phyloP scores from a whole-genome alignment of 2,113 vertebrate species.

The Shinisaurus crocodilurus region DNA sequence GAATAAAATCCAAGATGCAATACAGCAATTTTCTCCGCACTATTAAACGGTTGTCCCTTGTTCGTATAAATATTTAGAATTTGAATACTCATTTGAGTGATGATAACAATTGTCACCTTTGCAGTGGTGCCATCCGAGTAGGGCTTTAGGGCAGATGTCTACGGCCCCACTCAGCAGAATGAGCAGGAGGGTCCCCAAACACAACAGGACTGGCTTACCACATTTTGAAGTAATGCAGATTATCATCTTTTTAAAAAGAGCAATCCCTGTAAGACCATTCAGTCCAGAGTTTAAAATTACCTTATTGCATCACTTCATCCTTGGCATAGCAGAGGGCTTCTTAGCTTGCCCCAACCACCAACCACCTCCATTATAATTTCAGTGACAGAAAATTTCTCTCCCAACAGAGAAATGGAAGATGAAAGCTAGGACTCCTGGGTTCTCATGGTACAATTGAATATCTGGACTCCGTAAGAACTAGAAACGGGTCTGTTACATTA shows the following conservation, averaged over 20 bases:
- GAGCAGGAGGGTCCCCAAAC: too few relatives aligned
- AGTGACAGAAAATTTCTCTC: neutral
- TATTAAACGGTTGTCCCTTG: neutral
- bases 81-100: neutral
- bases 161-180: too few relatives aligned
- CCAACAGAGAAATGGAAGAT: neutral
- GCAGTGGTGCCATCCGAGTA: too few relatives aligned
- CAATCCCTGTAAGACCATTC: neutral
- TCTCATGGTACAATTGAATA: neutral
- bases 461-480: neutral
- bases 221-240: too few relatives aligned
- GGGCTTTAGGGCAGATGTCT: neutral
- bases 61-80: neutral
- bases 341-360: neutral
- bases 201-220: too few relatives aligned
- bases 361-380: neutral
- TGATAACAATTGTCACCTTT: neutral
- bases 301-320: neutral
- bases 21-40: too few relatives aligned
- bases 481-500: neutral
- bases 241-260: too few relatives aligned
- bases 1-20: neutral
- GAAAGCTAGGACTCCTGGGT: neutral
- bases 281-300: neutral
- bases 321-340: too few relatives aligned